Percentiles rank a stretch among this genome's conserved stretches.
Conservation (phyloP, 2,113 vertebrate genomes). For the Anas platyrhynchos region DNA sequence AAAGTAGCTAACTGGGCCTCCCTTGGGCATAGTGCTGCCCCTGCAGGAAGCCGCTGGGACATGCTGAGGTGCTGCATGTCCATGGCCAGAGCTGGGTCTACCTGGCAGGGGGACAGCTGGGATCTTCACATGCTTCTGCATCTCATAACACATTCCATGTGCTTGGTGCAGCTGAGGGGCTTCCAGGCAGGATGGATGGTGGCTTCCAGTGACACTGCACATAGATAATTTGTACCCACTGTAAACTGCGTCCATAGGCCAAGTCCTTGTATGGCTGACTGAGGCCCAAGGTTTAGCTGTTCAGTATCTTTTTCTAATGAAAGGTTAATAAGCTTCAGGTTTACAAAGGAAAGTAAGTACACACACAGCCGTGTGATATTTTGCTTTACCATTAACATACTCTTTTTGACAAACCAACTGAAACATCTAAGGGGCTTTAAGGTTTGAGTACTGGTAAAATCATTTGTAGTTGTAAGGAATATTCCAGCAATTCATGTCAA, state of each 20-base stretch:
- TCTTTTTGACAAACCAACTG: not conserved
- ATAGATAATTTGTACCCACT: not conserved
- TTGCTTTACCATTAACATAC: not conserved
- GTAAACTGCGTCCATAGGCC: not conserved
- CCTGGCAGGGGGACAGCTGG: not conserved
- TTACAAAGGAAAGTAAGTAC: not conserved
- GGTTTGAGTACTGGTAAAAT: not conserved
- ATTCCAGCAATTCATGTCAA: too few species aligned
- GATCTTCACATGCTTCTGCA: rapidly evolving
- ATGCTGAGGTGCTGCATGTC: not conserved
- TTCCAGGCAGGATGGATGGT: not conserved
- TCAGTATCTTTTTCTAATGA: not conserved
- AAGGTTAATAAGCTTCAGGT: not conserved
- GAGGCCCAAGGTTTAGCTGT: not conserved
- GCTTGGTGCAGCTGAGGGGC: not conserved
- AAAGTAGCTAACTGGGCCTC: not conserved
- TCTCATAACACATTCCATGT: not conserved
- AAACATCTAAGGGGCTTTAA: not conserved
- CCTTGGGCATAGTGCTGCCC: not conserved
- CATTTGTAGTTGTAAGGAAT: not conserved
- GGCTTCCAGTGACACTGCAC: not conserved
- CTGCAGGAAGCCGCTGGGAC: not conserved
- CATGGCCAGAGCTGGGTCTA: not conserved
- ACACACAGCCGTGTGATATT: not conserved
- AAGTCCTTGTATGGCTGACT: not conserved